These are phyloP conservation scores for Gephyroberyx darwinii DNA, from an alignment of 2,797 vertebrate genomes.

Conservation along the genomic window DNA sequence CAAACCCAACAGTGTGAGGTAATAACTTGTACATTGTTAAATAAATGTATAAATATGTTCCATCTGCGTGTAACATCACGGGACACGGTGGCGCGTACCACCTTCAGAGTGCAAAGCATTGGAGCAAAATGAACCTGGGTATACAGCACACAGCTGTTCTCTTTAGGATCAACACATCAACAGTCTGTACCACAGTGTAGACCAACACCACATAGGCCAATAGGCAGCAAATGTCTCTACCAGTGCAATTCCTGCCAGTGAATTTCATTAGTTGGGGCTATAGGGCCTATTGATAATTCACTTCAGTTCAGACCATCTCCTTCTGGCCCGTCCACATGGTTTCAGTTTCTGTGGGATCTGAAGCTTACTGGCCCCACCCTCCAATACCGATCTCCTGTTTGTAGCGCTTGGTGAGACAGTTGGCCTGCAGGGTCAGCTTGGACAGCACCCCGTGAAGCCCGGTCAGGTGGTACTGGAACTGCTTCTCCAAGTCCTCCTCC, in stretches of 20 bases:
- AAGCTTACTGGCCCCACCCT: conserved; percentile 87
- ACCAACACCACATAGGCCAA: conserved; percentile 52
- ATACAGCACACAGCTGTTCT: conserved; percentile 36
- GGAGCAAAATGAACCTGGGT: conserved; percentile 2
- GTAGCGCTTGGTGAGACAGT: conserved; percentile 94
- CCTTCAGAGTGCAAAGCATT: conserved; percentile 69
- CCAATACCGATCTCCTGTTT: conserved; percentile 94
- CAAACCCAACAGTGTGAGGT: conserved; percentile 49
- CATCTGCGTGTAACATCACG: conserved; percentile 58
- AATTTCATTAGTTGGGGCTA: conserved; percentile 46
- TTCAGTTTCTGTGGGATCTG: background rate
- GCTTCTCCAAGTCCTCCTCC: conserved; percentile 89
- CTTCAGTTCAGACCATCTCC: conserved; percentile 32
- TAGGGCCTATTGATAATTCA: conserved; percentile 17
- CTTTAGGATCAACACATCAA: conserved; percentile 61
- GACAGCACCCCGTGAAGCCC: conserved; percentile 93
- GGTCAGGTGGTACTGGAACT: conserved; percentile 93
- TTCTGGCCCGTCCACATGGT: conserved; percentile 7
- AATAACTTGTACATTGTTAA: conserved; percentile 74
- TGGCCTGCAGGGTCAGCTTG: conserved; percentile 94
- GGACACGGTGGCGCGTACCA: conserved; percentile 47
- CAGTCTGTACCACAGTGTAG: conserved; percentile 54
- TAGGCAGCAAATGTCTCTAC: conserved; percentile 32
- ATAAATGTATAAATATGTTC: conserved; percentile 72
- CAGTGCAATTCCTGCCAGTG: conserved; percentile 39